Conservation (phyloP, 2,888 invertebrate species). For the Gymnosoma rotundatum region DNA sequence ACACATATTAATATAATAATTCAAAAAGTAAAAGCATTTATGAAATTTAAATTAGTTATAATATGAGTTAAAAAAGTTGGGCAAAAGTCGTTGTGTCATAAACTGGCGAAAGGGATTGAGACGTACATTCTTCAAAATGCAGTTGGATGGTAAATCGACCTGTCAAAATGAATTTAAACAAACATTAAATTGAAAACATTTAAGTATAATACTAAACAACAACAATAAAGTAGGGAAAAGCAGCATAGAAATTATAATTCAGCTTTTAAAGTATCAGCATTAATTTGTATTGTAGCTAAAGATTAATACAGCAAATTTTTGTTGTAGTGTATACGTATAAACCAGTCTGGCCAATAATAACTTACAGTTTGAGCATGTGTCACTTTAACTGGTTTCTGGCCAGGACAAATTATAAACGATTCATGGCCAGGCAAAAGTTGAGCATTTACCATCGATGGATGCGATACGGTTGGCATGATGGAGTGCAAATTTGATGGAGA, state of each 20-base stretch:
- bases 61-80: slow-evolving; percentile 72
- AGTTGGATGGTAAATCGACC: slow-evolving; percentile 80
- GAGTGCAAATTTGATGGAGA: slow-evolving; percentile 10
- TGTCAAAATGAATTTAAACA: slow-evolving; percentile 61
- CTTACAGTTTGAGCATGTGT: slow-evolving; percentile 81
- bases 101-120: slow-evolving; percentile 64
- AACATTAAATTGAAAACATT: neutral
- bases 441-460: slow-evolving; percentile 62
- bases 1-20: slow-evolving; percentile 20
- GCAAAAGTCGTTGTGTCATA: slow-evolving; percentile 71
- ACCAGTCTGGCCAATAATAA: slow-evolving; percentile 74
- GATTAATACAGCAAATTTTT: slow-evolving; percentile 59
- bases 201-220: neutral
- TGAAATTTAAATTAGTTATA: slow-evolving; percentile 43
- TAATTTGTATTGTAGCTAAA: slow-evolving; percentile 39
- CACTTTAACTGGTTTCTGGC: slow-evolving; percentile 79
- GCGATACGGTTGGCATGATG: slow-evolving; percentile 36
- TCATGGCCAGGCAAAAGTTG: slow-evolving; percentile 76
- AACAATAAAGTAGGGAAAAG: neutral
- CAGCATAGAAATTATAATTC: neutral
- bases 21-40: neutral
- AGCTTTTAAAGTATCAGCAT: slow-evolving; percentile 13
- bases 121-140: slow-evolving; percentile 80
- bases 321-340: slow-evolving; percentile 71
- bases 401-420: slow-evolving; percentile 80